These are phyloP conservation scores for Rosalia funebris DNA, from an alignment of 2,888 invertebrate genomes.

Conservation along the genomic window DNA sequence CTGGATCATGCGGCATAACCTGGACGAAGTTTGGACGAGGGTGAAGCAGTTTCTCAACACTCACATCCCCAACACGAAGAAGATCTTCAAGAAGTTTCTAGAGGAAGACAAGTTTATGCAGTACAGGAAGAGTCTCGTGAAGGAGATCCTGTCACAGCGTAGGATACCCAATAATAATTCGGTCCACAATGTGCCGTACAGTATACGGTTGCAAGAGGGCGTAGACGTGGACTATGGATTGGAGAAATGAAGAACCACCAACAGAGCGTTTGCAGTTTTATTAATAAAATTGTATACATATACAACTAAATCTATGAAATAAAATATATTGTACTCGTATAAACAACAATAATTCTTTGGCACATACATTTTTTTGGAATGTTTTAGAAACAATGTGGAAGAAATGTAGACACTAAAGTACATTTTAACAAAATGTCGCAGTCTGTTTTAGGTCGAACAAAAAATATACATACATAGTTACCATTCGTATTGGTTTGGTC, in stretches of 20 bases:
- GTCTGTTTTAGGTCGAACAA: no score
- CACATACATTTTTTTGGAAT: no score
- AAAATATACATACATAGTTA: no score
- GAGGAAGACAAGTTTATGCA: slow-evolving; percentile 69
- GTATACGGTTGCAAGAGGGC: slow-evolving; percentile 69
- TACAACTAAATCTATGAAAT: slow-evolving; percentile 7
- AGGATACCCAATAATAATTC: slow-evolving; percentile 68
- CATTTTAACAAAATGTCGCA: no score
- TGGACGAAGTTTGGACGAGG: slow-evolving; percentile 73
- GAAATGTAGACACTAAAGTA: no score
- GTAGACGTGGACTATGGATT: slow-evolving; percentile 31
- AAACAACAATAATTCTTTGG: slow-evolving; percentile 16
- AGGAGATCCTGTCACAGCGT: slow-evolving; percentile 65
- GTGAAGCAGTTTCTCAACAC: slow-evolving; percentile 71
- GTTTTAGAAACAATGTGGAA: no score
- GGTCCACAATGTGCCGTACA: slow-evolving; percentile 73
- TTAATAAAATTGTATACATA: background rate
- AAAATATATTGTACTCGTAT: slow-evolving; percentile 8
- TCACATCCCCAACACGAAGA: slow-evolving; percentile 69
- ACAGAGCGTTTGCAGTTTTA: background rate
- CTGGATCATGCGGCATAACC: slow-evolving; percentile 75
- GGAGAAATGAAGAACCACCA: background rate
- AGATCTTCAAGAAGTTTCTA: slow-evolving; percentile 69
- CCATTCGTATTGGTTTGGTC: no score
- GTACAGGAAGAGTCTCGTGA: slow-evolving; percentile 66